Evolutionary conservation across 2,888 invertebrate genomes (phyloP).

Genomic region (Sipha maydis): DNA sequence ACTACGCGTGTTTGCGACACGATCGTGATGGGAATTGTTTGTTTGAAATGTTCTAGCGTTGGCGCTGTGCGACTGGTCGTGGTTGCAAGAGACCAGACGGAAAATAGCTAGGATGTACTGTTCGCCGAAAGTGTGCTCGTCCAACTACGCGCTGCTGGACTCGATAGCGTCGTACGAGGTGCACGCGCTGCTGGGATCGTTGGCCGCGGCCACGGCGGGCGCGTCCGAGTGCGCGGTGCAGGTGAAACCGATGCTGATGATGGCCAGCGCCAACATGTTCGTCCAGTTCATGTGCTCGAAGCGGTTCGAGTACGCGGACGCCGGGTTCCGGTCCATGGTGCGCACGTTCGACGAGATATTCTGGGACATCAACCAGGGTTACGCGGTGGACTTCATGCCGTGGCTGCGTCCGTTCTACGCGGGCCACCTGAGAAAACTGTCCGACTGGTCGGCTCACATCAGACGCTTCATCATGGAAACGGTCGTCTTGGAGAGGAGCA

Average conservation of each 20-base stretch:
- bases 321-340: conserved; percentile 76
- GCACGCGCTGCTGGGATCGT: conserved; percentile 72
- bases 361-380: conserved; percentile 87
- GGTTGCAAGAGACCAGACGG: conserved; percentile 80
- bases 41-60: conserved; percentile 73
- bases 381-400: conserved; percentile 86
- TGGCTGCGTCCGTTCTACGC: conserved; percentile 81
- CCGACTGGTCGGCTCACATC: conserved; percentile 76
- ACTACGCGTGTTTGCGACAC: too few relatives aligned
- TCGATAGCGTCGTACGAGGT: conserved; percentile 75
- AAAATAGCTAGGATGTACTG: conserved; percentile 83
- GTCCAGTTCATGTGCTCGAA: conserved; percentile 87
- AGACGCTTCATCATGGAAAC: conserved; percentile 77
- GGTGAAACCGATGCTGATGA: conserved; percentile 78
- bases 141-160: conserved; percentile 77
- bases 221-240: conserved; percentile 67
- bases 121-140: conserved; percentile 80
- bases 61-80: conserved; percentile 89
- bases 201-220: conserved; percentile 67
- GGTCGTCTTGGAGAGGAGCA: conserved; percentile 65
- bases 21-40: neutral
- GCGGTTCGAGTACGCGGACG: conserved; percentile 77
- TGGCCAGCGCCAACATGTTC: conserved; percentile 86
- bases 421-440: conserved; percentile 75
- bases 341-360: conserved; percentile 86